Percentiles rank a stretch among this genome's conserved stretches.
Evolutionary conservation across 2,888 invertebrate genomes (phyloP).

Genomic region (Abscondita cerata): DNA sequence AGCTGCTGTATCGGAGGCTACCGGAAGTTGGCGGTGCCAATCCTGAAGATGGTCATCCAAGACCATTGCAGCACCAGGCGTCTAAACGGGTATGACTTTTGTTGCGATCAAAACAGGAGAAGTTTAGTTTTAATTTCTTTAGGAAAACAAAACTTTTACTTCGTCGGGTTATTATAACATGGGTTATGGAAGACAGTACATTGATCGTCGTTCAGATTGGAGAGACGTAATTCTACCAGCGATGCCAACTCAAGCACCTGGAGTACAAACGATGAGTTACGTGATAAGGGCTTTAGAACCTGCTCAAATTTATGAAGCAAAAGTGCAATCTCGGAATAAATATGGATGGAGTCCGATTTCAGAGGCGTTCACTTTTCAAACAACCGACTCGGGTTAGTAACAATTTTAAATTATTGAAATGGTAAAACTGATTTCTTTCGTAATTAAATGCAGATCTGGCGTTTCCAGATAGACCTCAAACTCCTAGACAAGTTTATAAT

Average conservation of each 20-base stretch:
- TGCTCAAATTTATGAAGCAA: conserved; percentile 71
- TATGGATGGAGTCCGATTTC: conserved; percentile 73
- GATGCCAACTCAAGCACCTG: conserved; percentile 57
- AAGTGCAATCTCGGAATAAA: conserved; percentile 70
- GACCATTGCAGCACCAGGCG: conserved; percentile 59
- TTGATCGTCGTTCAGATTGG: conserved; percentile 62
- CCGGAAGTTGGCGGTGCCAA: conserved; percentile 57
- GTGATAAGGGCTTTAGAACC: conserved; percentile 70
- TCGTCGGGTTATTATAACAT: conserved; percentile 48
- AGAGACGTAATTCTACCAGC: conserved; percentile 66
- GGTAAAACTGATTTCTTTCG: too few relatives aligned
- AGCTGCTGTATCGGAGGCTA: conserved; percentile 68
- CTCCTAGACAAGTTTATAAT: conserved; percentile 51
- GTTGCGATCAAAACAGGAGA: too few relatives aligned
- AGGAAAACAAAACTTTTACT: conserved; percentile 55
- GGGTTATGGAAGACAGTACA: conserved; percentile 52
- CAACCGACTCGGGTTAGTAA: conserved; percentile 67
- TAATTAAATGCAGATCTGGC: conserved; percentile 47
- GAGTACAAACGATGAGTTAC: conserved; percentile 70
- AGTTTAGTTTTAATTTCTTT: conserved; percentile 24
- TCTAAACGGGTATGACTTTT: conserved; percentile 51
- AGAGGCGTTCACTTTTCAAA: conserved; percentile 68
- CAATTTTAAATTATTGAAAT: conserved; percentile 6
- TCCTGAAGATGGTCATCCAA: conserved; percentile 57
- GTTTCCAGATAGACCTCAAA: conserved; percentile 54